phyloP scores from a whole-genome alignment of 2,113 vertebrate species.

The Pipa parva region DNA sequence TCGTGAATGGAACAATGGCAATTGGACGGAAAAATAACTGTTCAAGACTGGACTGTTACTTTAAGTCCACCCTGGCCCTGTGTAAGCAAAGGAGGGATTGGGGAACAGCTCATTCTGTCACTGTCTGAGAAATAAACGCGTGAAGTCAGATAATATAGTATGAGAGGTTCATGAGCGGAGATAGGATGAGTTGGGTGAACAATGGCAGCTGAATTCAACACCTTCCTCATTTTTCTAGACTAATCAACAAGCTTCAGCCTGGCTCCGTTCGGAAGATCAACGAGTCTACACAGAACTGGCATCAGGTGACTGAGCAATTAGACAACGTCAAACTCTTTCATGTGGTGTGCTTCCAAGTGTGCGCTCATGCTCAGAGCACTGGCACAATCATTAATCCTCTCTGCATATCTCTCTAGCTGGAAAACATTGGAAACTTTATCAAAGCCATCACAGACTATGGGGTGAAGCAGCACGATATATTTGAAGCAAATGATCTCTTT shows the following conservation, averaged over 20 bases:
- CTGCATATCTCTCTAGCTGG: slow-evolving; percentile 65
- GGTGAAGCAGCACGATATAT: slow-evolving; percentile 81
- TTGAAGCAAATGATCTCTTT: slow-evolving; percentile 93
- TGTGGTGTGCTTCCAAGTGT: too few species aligned
- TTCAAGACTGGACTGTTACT: too few species aligned
- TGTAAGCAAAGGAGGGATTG: too few species aligned
- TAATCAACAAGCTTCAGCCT: slow-evolving; percentile 87
- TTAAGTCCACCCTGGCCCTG: too few species aligned
- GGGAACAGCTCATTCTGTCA: too few species aligned
- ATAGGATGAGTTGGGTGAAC: neutral
- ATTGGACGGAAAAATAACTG: too few species aligned
- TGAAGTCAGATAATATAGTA: too few species aligned
- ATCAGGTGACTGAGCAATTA: slow-evolving; percentile 73
- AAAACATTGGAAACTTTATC: slow-evolving; percentile 91
- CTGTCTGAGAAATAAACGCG: too few species aligned
- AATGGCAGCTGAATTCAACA: neutral
- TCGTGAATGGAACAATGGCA: too few species aligned
- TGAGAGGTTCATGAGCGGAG: too few species aligned
- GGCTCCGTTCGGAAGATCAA: slow-evolving; percentile 86
- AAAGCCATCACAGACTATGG: slow-evolving; percentile 83
- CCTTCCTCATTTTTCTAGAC: slow-evolving; percentile 54
- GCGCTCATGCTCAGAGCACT: too few species aligned
- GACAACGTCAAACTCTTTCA: too few species aligned
- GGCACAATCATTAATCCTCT: neutral
- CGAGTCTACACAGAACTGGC: slow-evolving; percentile 85